Base-by-base conservation (phyloP, 2,113 vertebrate species). In the Oriolus oriolus region DNA sequence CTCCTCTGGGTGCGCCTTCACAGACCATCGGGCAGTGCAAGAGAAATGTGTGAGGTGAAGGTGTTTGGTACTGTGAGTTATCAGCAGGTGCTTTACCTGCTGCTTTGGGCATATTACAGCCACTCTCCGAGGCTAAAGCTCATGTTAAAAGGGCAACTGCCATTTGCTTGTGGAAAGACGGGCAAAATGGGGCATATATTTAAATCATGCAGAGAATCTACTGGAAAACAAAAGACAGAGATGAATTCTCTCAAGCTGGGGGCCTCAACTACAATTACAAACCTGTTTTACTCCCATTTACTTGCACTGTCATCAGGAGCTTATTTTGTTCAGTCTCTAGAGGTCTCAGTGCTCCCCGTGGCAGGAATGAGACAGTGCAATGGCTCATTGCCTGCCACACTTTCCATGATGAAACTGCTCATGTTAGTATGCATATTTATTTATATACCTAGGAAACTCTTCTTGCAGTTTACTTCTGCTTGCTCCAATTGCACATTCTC, bases 381-480 rank as follows among this genome's bases (percentile, higher is more conserved):
- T 28, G 60, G 81, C 68, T 82, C 60, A 10, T 63, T 94, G 87
- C 93, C 91, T 92, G 64, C 77, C 60, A 9, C 61, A 16, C 82
- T 69, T 89, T 77, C 60, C 50, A 56, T 61, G 75, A 80, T 84
- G 53, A 42, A 92, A 27, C 39, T 39, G 33, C 84, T 92, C 22
- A 11, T 54, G 49, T 77, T 86, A 84, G 47, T 21, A 18, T 37
- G 31, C 21, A 3, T 87, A 57, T 91, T 96, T 95, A 70, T 97
- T 95, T 95, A 75, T 57, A 37, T 18, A 90, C 57, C 68, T 92
- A 89, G 81, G 76, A 93, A 97, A 95, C 68, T 73, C 95, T 63
- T 75, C 59, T 92, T 91, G 66, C 65, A 91, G 93, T 96, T 92
- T 89, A 61, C 64, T 92, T 91, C 77, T 84, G 53, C 77, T 94